Base-by-base conservation (phyloP, 2,888 invertebrate genomes). In the Lasioglossum zephyrum region DNA sequence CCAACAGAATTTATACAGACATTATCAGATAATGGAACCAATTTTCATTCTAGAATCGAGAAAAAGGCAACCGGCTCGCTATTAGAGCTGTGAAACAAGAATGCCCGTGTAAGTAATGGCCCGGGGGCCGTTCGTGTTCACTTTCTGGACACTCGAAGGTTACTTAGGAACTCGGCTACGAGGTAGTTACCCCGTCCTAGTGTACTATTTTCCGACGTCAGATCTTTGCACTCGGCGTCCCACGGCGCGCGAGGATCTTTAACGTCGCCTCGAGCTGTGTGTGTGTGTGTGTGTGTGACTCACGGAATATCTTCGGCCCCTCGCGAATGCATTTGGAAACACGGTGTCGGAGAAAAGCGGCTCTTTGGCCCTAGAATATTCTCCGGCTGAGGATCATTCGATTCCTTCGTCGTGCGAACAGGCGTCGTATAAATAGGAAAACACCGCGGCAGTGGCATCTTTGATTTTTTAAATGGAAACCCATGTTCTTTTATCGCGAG, bases 201-300 rank as follows among this genome's bases (percentile, higher is more conserved):
- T 81, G 74, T 76, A 82, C 79, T 87, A 87, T 88, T 89, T 89
- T 84, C 87, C 83, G 69, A 72, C 77, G 79, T 39, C 72, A 81
- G 79, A 85, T 86, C 82, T 82, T 84, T 73, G 85, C 81, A 73
- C 85, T 76, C 77, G 87, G 79, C 86, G 81, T 87, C 87, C 82
- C 81, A 81, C 80, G 63, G 85, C 78, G 85, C 78, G 88, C 82
- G 84, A 82, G 73, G 77, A 86, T 86, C 85, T 81, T 89, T 73
- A 84, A 82, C 84, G 81, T 87, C 79, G 81, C 82, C 85, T 26
- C 75, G 73, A 70, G 81, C 85, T 86, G 31, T 31, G 31, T 31
- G 31, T 31, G 31, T 31, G 31, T 31, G 31, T 31, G 31, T 31
- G 31, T 31, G 31, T 31, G 31, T 31, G 86, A 86, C 86, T 86